These are phyloP conservation scores for Dysmachus trigonus DNA, from an alignment of 2,888 invertebrate species.

Conservation along the genomic window DNA sequence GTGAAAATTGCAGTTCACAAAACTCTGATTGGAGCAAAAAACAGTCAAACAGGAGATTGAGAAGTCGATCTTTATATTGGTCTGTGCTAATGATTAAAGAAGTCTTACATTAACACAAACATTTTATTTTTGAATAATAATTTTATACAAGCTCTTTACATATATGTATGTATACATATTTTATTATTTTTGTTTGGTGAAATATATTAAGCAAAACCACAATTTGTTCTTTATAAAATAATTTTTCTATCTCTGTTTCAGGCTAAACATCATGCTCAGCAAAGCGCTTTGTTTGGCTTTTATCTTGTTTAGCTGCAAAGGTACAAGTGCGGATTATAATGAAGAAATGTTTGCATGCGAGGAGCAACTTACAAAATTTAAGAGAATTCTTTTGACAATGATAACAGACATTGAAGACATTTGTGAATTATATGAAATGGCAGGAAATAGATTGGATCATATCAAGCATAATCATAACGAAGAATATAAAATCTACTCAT, in stretches of 20 bases:
- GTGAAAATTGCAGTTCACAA: no score
- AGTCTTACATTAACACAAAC: no score
- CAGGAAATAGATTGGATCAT: neutral
- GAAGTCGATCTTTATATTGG: no score
- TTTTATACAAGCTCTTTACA: no score
- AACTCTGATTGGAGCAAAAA: no score
- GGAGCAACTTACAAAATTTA: slow-evolving; percentile 59
- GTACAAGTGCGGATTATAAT: neutral
- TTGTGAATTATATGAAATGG: slow-evolving; percentile 58
- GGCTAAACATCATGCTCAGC: neutral
- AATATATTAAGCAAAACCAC: neutral
- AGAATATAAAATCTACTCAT: slow-evolving; percentile 57
- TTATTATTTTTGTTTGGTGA: no score
- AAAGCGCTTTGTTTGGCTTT: neutral
- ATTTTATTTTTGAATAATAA: no score
- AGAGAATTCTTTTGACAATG: slow-evolving; percentile 59
- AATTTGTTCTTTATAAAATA: neutral
- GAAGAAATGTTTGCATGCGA: slow-evolving; percentile 54
- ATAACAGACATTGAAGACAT: slow-evolving; percentile 62
- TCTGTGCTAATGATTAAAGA: no score
- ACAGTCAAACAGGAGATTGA: no score
- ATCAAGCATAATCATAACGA: slow-evolving; percentile 54
- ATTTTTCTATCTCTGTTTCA: neutral
- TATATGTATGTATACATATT: no score
- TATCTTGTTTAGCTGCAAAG: neutral